Evolutionary conservation across 2,797 vertebrate genomes (phyloP), one percentile per base, ranked within the genome.

Genomic region (Pampus argenteus): DNA sequence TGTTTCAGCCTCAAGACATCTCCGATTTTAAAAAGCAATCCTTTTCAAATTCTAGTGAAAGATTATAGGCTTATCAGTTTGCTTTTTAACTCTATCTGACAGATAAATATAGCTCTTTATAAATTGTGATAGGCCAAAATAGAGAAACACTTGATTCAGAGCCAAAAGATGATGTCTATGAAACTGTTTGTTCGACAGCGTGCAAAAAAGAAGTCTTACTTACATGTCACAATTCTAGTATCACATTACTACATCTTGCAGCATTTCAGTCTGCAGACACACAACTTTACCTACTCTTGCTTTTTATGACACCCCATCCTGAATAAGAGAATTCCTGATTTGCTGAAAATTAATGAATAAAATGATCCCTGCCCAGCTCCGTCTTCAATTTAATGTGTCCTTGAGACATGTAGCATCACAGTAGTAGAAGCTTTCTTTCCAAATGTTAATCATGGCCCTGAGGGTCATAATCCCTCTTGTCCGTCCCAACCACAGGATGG

Each of bases 381-480:
- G 71, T 78, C 51, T 75, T 81, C 67, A 83, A 75, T 81, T 73
- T 64, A 86, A 83, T 83, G 78, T 89, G 81, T 89, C 82, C 80
- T 85, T 86, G 82, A 89, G 67, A 87, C 52, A 57, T 48, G 60
- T 54, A 48, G 67, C 81, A 48, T 48, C 44, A 67, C 72, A 68
- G 56, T 58, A 83, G 55, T 51, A 34, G 42, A 67, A 40, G 58
- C 68, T 82, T 86, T 67, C 72, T 73, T 79, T 79, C 82, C 68
- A 80, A 81, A 85, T 86, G 52, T 64, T 82, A 82, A 89, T 89
- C 81, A 50, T 77, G 79, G 73, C 83, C 78, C 61, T 15, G 3
- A 40, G 69, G 80, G 72, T 76, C 67, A 38, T 55, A 66, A 70
- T 77, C 78, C 66, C 61, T 76, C 69, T 61, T 61, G 55, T 73